A percentile compares a stretch with the other conserved stretches of the same genome.
Conservation (phyloP, 2,888 invertebrate genomes). For the Drosophila pegasa region DNA sequence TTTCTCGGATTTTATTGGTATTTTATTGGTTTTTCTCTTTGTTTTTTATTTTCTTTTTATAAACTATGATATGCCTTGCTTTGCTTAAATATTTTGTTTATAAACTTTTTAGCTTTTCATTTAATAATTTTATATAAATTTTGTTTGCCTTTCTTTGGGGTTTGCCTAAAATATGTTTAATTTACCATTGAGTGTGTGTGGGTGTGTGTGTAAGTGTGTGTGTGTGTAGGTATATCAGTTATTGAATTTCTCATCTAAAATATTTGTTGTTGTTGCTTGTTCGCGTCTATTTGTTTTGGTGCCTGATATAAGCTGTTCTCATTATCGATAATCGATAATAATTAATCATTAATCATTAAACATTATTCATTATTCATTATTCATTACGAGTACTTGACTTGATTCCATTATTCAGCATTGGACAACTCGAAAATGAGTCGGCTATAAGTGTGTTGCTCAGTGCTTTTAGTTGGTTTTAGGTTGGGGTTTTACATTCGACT, state of each 20-base stretch:
- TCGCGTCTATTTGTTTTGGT: constrained; percentile 53
- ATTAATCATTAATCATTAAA: constrained; percentile 39
- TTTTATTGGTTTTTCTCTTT: constrained; percentile 24
- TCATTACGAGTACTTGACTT: constrained; percentile 47
- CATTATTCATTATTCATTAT: constrained; percentile 43
- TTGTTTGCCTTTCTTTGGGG: constrained; percentile 56
- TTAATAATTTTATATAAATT: constrained; percentile 66
- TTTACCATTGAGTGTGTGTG: constrained; percentile 48
- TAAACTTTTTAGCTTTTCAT: constrained; percentile 60
- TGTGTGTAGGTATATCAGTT: constrained; percentile 27
- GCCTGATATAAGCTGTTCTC: constrained; percentile 70
- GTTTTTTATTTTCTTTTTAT: constrained; percentile 86
- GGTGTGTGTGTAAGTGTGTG: constrained; percentile 51
- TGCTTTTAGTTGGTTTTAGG: constrained; percentile 59
- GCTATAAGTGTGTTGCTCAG: constrained; percentile 58
- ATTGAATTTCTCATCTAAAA: constrained; percentile 58
- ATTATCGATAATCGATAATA: constrained; percentile 33
- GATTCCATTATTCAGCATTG: constrained; percentile 67
- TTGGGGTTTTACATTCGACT: constrained; percentile 44
- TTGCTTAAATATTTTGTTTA: constrained; percentile 76
- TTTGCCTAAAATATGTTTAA: constrained; percentile 82
- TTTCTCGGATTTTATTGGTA: constrained; percentile 17
- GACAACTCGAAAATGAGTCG: constrained; percentile 74
- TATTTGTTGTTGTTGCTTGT: constrained; percentile 54
- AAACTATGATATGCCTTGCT: constrained; percentile 95